These are phyloP conservation scores for Chrysaora quinquecirrha DNA, from an alignment of 30 jellyfish, hydroid and myxozoan species.

Conservation along the genomic window DNA sequence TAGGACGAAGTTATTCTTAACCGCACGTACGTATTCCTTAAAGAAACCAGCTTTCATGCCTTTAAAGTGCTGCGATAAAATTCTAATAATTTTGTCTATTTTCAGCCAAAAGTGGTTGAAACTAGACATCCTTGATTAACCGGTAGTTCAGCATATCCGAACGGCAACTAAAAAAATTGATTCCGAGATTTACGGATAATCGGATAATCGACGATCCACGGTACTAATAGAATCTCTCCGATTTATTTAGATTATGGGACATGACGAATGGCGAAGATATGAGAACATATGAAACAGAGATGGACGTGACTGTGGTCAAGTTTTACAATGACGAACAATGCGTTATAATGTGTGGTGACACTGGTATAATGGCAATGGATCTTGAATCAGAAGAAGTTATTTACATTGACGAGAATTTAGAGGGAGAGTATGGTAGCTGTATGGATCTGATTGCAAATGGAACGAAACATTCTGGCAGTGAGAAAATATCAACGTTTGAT, in stretches of 20 bases:
- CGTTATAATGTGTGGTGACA: constrained; percentile 49
- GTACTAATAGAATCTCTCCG: too few relatives aligned
- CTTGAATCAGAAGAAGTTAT: constrained; percentile 73
- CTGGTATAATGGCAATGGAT: constrained; percentile 58
- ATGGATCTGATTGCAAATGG: constrained; percentile 57
- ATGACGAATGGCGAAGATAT: constrained; percentile 59
- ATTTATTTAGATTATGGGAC: constrained; percentile 80
- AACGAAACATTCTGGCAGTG: constrained; percentile 53
- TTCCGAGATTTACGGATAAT: too few relatives aligned
- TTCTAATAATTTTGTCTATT: too few relatives aligned
- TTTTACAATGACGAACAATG: constrained; percentile 51
- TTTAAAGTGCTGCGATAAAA: too few relatives aligned
- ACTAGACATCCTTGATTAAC: too few relatives aligned
- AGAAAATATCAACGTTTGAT: constrained; percentile 58
- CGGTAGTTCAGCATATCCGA: too few relatives aligned
- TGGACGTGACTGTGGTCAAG: constrained; percentile 1
- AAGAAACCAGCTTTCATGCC: too few relatives aligned
- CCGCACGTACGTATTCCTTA: too few relatives aligned
- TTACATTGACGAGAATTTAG: constrained; percentile 28
- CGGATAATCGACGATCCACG: too few relatives aligned
- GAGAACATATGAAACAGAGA: constrained; percentile 44
- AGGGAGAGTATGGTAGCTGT: constrained; percentile 67
- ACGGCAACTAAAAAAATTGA: too few relatives aligned
- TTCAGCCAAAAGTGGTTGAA: too few relatives aligned
- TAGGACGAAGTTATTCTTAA: too few relatives aligned